Percentiles rank a stretch among this genome's conserved stretches.
Conservation (phyloP, 2,888 invertebrate genomes). For the Rapana venosa region DNA sequence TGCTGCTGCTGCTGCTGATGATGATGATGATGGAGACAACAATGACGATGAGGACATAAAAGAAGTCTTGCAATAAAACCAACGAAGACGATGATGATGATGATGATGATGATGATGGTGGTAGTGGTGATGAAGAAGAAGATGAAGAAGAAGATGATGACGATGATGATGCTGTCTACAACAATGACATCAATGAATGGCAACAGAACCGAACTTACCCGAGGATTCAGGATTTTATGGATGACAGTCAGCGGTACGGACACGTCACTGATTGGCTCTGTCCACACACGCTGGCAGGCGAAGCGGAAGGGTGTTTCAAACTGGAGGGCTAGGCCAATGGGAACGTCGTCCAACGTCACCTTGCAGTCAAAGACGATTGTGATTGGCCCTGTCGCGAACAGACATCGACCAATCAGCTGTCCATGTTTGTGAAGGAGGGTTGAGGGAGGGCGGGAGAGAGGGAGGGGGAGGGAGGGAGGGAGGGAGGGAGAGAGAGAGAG, state of each 20-base stretch:
- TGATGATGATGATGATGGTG: not conserved
- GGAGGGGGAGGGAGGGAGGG: too few species aligned
- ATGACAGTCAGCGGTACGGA: slow-evolving; percentile 58
- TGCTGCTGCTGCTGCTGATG: too few species aligned
- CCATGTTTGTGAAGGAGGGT: not conserved
- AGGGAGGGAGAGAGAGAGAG: too few species aligned
- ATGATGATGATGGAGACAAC: too few species aligned
- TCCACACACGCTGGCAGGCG: slow-evolving; percentile 68
- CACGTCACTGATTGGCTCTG: slow-evolving; percentile 68
- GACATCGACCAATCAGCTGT: not conserved
- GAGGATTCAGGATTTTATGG: slow-evolving; percentile 59
- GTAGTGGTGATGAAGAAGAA: not conserved
- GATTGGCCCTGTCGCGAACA: slow-evolving; percentile 58
- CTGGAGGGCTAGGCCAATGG: slow-evolving; percentile 72
- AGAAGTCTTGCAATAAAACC: too few species aligned
- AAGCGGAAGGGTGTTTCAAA: slow-evolving; percentile 69
- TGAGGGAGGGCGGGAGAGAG: too few species aligned
- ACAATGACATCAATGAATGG: too few species aligned
- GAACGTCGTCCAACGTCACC: slow-evolving; percentile 71
- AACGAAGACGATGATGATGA: not conserved
- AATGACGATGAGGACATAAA: too few species aligned
- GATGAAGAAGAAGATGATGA: not conserved
- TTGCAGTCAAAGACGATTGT: slow-evolving; percentile 70
- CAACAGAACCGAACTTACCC: slow-evolving; percentile 52
- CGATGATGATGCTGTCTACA: not conserved